A percentile compares a stretch with the other conserved stretches of the same genome.
phyloP scores from a whole-genome alignment of 2,113 vertebrate species.

The Mobula birostris region DNA sequence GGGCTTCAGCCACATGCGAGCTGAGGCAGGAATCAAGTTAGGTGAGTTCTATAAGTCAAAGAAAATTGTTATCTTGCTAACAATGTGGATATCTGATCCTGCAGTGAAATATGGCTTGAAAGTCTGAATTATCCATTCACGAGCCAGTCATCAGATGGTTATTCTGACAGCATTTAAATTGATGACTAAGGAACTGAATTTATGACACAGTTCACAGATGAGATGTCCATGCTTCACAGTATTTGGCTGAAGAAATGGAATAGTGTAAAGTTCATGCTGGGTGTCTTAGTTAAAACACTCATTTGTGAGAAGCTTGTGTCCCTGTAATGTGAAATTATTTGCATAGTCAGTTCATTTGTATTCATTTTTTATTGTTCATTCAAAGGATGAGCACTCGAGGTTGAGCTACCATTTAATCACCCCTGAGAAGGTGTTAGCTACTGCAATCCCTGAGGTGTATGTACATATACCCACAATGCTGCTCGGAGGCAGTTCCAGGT shows the following conservation, averaged over 20 bases:
- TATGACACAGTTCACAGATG: background rate
- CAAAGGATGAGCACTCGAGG: too few species aligned
- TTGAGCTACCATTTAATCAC: too few species aligned
- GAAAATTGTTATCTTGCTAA: too few species aligned
- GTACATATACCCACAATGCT: too few species aligned
- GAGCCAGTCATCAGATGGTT: too few species aligned
- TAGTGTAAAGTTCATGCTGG: background rate
- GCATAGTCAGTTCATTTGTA: background rate
- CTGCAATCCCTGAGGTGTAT: too few species aligned
- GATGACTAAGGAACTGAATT: background rate
- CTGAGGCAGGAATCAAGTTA: background rate
- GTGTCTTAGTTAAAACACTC: background rate
- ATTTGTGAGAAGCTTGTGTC: background rate
- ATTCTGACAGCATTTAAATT: background rate
- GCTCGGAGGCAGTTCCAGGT: too few species aligned
- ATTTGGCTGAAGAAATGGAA: background rate
- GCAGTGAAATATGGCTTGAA: too few species aligned
- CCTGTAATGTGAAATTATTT: background rate
- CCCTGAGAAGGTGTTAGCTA: too few species aligned
- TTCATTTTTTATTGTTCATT: background rate
- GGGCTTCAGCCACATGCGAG: background rate
- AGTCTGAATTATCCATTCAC: too few species aligned
- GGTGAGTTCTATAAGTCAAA: background rate
- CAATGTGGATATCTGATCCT: too few species aligned
- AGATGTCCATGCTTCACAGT: background rate